phyloP scores from a whole-genome alignment of 2,797 vertebrate species.

The Champsocephalus gunnari region DNA sequence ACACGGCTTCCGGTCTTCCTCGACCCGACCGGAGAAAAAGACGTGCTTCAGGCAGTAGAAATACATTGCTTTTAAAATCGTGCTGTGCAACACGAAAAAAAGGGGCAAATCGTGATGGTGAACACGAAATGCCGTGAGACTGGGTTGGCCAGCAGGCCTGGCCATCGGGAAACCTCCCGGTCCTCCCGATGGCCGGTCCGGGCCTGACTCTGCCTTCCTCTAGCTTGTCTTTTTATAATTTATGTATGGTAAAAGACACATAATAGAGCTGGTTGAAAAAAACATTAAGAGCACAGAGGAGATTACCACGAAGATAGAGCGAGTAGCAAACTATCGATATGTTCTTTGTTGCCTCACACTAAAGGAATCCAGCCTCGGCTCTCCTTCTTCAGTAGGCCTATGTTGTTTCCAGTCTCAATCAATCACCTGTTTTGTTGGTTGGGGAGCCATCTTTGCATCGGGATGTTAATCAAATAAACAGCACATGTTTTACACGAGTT shows the following conservation, averaged over 20 bases:
- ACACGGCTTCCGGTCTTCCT: no score
- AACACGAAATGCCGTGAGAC: no score
- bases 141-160: no score
- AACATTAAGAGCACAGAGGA: not conserved
- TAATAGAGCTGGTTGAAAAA: not conserved
- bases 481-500: conserved; percentile 79
- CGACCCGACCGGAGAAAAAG: no score
- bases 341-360: conserved; percentile 8
- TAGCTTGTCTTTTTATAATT: not conserved
- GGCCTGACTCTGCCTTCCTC: not conserved
- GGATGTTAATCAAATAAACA: conserved; percentile 75
- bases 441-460: conserved; percentile 63
- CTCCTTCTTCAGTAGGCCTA: not conserved
- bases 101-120: no score
- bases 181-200: no score
- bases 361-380: conserved; percentile 24
- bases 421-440: conserved; percentile 66
- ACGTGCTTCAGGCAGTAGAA: no score
- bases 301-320: not conserved
- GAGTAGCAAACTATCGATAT: not conserved
- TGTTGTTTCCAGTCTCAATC: conserved; percentile 49
- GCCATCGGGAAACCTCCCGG: no score
- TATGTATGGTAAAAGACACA: not conserved
- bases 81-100: no score
- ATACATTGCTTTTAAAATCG: no score